Base-by-base conservation (phyloP, 1,140 invertebrate genomes). In the Phthorimaea operculella region DNA sequence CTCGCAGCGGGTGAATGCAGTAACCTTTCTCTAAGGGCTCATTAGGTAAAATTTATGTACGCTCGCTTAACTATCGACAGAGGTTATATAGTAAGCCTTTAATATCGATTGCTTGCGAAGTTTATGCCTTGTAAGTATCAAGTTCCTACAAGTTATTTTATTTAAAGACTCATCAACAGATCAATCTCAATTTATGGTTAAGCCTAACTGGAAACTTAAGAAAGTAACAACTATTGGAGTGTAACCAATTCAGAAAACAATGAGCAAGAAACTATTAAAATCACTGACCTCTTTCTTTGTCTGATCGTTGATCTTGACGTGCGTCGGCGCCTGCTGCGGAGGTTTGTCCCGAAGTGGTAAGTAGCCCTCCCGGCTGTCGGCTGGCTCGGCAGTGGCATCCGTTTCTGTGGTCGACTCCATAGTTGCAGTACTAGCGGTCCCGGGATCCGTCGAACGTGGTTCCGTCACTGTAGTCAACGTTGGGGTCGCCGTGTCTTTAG, bases 251-350 rank as follows among this genome's bases (percentile, higher is more conserved):
- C 51, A 60, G 63, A 68, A 63, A 76, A 70, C 62, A 55, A 67
- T 59, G 63, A 58, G 66, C 58, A 56, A 61, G 66, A 68, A 68
- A 60, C 48, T 68, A 62, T 72, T 64, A 73, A 47, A 75, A 71
- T 71, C 67, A 80, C 83, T 80, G 72, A 87, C 85, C 84, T 87
- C 85, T 82, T 87, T 87, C 63, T 86, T 86, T 33, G 81, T 85
- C 64, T 85, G 77, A 51, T 83, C 81, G 69, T 80, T 86, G 72
- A 86, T 83, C 64, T 85, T 85, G 57, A 85, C 85, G 67, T 85
- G 75, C 10, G 76, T 84, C 59, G 82, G 79, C 17, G 17, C n/a
- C 33, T 83, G 83, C 21, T 10, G 18, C 28, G 81, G 83, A 18
- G 83, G 83, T 55, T 84, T 84, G 67, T 86, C 85, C 56, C 79